A percentile compares a stretch with the other conserved stretches of the same genome.
Conservation (phyloP, 1,140 invertebrate genomes). For the Drosophila trapezifrons region DNA sequence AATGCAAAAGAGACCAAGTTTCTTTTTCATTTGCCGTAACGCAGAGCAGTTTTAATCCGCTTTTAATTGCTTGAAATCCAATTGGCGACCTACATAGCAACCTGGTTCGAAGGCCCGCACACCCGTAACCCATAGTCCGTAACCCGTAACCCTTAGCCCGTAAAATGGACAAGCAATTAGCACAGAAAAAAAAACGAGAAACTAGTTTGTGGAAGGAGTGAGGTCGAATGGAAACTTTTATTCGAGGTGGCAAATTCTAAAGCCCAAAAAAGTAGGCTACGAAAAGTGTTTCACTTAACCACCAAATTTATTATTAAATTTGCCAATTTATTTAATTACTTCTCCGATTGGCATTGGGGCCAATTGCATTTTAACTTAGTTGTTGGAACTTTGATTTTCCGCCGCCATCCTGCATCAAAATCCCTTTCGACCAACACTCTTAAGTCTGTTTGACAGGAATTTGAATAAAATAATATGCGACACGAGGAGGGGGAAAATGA, state of each 20-base stretch:
- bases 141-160: conserved; percentile 20
- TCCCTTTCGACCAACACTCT: background rate
- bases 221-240: conserved; percentile 36
- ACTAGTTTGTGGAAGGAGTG: conserved; percentile 26
- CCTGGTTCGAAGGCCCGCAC: conserved; percentile 26
- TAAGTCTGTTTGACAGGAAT: conserved; percentile 3
- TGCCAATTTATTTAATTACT: conserved; percentile 28
- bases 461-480: background rate
- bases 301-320: conserved; percentile 21
- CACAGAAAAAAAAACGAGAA: conserved; percentile 16
- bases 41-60: conserved; percentile 64
- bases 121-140: conserved; percentile 6
- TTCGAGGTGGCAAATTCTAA: conserved; percentile 21
- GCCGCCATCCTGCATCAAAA: background rate
- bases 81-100: conserved; percentile 71
- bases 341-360: background rate
- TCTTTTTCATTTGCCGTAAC: conserved; percentile 55
- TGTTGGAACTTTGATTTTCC: background rate
- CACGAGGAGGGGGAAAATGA: background rate
- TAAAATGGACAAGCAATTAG: conserved; percentile 49
- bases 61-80: conserved; percentile 81
- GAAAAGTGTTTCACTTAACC: conserved; percentile 23
- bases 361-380: conserved; percentile 6
- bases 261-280: conserved; percentile 18
- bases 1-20: conserved; percentile 41